Base-by-base conservation (phyloP, 2,797 vertebrate genomes). In the Todus mexicanus region DNA sequence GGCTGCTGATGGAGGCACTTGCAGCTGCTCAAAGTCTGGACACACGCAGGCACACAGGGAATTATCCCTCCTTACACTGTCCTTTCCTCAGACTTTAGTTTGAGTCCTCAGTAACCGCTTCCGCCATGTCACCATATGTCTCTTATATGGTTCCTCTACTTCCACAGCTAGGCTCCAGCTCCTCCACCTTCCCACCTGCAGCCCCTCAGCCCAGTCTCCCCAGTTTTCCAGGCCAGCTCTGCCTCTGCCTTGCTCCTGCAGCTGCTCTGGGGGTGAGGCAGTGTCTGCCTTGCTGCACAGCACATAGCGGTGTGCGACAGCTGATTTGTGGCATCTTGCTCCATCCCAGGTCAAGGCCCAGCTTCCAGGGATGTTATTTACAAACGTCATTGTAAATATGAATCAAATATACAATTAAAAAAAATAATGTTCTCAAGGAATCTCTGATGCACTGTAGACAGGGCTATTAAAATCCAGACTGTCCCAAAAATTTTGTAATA, bases 121-220 rank as follows among this genome's bases (percentile, higher is more conserved):
- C 37, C 12, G 33, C 29, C 4, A 0, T 7, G 29, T 87, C 57
- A 60, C 35, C 0, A 0, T 2, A 2, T 2, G 1, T 53, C 35
- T 80, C 69, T 68, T 19, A 12, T 1, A 1, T 6, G 25, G 35
- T 60, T 75, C 75, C 48, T 69, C 23, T 15, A 13, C 21, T 80
- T 73, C 40, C 56, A 12, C 73, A 83, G 29, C 20, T 29, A 75
- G 45, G 8, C 26, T 90, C 57, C 42, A 61, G 37, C 15, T 80
- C n/a, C 7, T 70, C 27, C 38, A 53, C 51, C 31, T 33, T 78
- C 21, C 27, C 22, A 53, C 26, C 20, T 50, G 31, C 53, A 78
- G 9, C 4, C 11, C 14, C 13, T 7, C 15, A 64, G 17, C 6
- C 48, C 45, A 9, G 60, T 27, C 6, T 3, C 31, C 8, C 21